Base-by-base conservation (phyloP, 2,113 vertebrate genomes). In the Stigmatopora argus region DNA sequence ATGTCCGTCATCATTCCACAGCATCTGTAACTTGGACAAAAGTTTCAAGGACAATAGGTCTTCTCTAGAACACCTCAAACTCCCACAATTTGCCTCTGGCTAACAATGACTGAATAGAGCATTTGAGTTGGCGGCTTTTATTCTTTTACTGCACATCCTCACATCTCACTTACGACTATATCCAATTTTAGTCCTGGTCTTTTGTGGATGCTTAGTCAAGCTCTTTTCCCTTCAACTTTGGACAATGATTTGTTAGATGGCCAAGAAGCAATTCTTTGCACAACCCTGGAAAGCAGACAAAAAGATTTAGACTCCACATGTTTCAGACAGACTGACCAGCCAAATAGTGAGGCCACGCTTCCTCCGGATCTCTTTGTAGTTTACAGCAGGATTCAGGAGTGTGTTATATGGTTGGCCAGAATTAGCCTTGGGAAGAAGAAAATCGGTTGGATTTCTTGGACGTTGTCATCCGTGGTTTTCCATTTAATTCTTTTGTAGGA, bases 211-310 rank as follows among this genome's bases (percentile, higher is more conserved):
- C 41, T 66, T 21, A 35, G 19, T 11, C n/a, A 2, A 8, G 15
- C 59, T 35, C 17, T 44, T 18, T 5, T 51, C 17, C 61, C 61
- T 47, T 62, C 11, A 48, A 31, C 19, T 59, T 81, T 67, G 76
- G 70, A 79, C 75, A 80, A 62, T 46, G 31, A 57, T 83, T 55
- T 75, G 65, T 64, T 74, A 89, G 81, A 84, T 84, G 82, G 81
- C 64, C 73, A 67, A 77, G 70, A 75, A 68, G 72, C 71, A 79
- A 78, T 75, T 77, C 70, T 73, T 73, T 74, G 19, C 66, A 65
- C 65, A 80, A 83, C 61, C 78, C 84, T 86, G 81, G 81, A 83
- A 79, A 65, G 66, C 63, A 66, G 57, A 86, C 78, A 88, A 84
- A 78, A 73, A 75, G 63, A 59, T 65, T 76, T 69, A 78, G 73